A percentile compares a stretch with the other conserved stretches of the same genome.
Evolutionary conservation across 1,140 invertebrate genomes (phyloP).

Genomic region (Eulimnadia texana): DNA sequence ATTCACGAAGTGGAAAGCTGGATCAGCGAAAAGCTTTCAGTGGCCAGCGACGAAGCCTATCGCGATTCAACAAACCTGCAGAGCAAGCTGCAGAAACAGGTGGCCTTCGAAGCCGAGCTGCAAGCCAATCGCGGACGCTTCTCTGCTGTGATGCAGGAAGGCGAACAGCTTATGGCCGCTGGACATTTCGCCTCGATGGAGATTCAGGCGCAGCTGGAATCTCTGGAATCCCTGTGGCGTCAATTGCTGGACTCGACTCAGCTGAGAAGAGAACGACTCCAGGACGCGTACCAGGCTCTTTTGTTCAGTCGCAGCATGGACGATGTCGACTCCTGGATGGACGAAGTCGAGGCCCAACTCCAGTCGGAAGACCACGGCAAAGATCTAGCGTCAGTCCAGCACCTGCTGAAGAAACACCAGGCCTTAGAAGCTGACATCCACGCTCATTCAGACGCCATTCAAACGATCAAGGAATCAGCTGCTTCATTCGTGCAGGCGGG

Average conservation of each 20-base stretch:
- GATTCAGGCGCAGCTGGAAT: constrained; percentile 64
- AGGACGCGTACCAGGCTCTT: constrained; percentile 72
- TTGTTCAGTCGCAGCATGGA: constrained; percentile 70
- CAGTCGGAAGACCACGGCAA: constrained; percentile 64
- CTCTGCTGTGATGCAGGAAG: constrained; percentile 63
- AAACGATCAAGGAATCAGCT: constrained; percentile 59
- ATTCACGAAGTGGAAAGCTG: constrained; percentile 75
- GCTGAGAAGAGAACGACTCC: constrained; percentile 71
- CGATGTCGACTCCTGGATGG: constrained; percentile 80
- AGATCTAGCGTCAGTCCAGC: constrained; percentile 65
- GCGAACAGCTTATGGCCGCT: constrained; percentile 63
- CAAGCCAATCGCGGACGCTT: constrained; percentile 78
- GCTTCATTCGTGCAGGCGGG: constrained; percentile 52
- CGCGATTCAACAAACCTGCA: constrained; percentile 83
- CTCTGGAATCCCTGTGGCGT: constrained; percentile 70
- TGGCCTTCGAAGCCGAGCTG: constrained; percentile 88
- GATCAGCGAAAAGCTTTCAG: constrained; percentile 84
- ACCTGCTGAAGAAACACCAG: constrained; percentile 71
- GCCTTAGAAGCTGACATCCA: constrained; percentile 64
- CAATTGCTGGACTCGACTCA: constrained; percentile 57
- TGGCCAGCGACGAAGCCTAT: constrained; percentile 82
- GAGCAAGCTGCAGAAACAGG: constrained; percentile 92
- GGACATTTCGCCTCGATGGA: constrained; percentile 81
- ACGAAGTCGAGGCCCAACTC: constrained; percentile 66
- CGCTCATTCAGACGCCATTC: constrained; percentile 58